A percentile compares a stretch with the other conserved stretches of the same genome.
Conservation (phyloP, 2,113 vertebrate species). For the Perognathus longimembris region DNA sequence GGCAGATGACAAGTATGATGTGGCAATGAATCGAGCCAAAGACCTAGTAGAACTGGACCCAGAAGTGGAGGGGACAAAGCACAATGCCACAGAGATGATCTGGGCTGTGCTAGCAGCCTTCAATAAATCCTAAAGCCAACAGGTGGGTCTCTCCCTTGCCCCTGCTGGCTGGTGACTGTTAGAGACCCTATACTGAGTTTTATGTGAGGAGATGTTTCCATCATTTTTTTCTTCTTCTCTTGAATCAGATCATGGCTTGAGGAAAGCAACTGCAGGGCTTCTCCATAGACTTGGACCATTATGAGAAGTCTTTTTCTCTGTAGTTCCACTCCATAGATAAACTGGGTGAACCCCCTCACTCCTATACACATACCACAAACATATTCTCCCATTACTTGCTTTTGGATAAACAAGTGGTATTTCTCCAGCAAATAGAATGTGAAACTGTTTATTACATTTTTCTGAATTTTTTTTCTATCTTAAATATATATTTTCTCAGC, state of each 20-base stretch:
- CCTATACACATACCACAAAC: neutral
- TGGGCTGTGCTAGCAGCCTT: constrained; percentile 93
- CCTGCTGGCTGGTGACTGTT: constrained; percentile 45
- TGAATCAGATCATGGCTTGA: constrained; percentile 61
- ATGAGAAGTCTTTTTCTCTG: constrained; percentile 37
- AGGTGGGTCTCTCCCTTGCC: neutral
- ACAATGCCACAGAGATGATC: constrained; percentile 87
- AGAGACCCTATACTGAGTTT: constrained; percentile 52
- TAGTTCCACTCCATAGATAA: constrained; percentile 33
- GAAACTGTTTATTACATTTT: constrained; percentile 57
- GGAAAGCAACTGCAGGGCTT: constrained; percentile 49
- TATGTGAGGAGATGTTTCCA: constrained; percentile 58
- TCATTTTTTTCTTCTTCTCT: constrained; percentile 48
- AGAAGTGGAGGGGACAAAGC: constrained; percentile 87
- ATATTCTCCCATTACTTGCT: constrained; percentile 30
- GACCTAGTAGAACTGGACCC: constrained; percentile 89
- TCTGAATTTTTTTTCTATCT: constrained; percentile 54
- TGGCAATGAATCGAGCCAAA: constrained; percentile 87
- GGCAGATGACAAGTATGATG: constrained; percentile 87
- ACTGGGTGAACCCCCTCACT: neutral
- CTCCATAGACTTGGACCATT: constrained; percentile 4
- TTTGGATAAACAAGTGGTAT: constrained; percentile 37
- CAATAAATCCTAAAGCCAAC: constrained; percentile 86
- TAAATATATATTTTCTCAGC: constrained; percentile 44
- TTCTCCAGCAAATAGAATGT: constrained; percentile 40